A percentile compares a stretch with the other conserved stretches of the same genome.
phyloP scores from a whole-genome alignment of 92 coral and sea anemone species.

The Desmophyllum pertusum region DNA sequence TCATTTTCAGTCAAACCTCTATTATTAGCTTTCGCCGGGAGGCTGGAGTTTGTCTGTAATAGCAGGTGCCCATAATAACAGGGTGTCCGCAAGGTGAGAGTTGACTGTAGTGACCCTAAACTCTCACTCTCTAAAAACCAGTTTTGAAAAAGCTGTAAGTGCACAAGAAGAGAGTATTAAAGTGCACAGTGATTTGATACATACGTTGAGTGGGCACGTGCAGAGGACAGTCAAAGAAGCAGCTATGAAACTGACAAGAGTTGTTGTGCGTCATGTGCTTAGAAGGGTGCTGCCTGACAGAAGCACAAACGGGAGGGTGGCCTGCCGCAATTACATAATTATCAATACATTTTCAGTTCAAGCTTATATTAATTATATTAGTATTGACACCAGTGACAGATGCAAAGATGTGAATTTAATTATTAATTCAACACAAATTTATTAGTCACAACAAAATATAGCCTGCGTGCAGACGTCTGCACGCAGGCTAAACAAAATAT shows the following conservation, averaged over 20 bases:
- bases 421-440: no score
- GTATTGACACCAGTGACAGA: not conserved
- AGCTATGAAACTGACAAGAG: slow-evolving; percentile 72
- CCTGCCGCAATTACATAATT: slow-evolving; percentile 34
- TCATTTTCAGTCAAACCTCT: no score
- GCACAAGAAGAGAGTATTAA: not conserved
- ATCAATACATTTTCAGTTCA: not conserved
- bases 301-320: slow-evolving; percentile 26
- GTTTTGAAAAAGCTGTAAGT: slow-evolving; percentile 3
- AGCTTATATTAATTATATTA: not conserved
- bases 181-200: slow-evolving; percentile 24
- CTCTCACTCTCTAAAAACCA: not conserved
- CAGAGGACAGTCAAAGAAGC: slow-evolving; percentile 80
- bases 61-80: no score
- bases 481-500: no score
- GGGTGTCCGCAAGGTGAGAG: no score
- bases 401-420: not conserved
- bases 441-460: no score
- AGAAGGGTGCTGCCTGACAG: slow-evolving; percentile 33
- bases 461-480: no score
- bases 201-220: slow-evolving; percentile 55
- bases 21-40: no score
- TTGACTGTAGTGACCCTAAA: no score
- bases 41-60: no score
- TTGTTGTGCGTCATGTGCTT: slow-evolving; percentile 30